These are phyloP conservation scores for Zeugodacus cucurbitae DNA, from an alignment of 1,140 invertebrate genomes.

Conservation along the genomic window DNA sequence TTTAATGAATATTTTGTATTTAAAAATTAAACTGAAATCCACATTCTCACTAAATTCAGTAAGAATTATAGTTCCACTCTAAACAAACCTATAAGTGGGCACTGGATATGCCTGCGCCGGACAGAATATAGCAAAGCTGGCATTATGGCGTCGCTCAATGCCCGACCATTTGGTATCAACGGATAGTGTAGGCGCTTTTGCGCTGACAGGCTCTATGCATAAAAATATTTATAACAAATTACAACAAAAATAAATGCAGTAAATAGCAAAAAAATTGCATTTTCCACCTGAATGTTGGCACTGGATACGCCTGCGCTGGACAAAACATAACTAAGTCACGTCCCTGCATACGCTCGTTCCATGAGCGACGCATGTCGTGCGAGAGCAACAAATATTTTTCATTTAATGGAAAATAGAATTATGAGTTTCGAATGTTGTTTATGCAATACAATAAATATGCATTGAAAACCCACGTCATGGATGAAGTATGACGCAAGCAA, in stretches of 20 bases:
- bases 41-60: neutral
- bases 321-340: constrained; percentile 68
- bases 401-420: constrained; percentile 48
- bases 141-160: constrained; percentile 68
- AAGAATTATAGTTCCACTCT: neutral
- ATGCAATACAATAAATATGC: neutral
- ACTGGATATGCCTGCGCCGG: constrained; percentile 77
- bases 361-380: constrained; percentile 73
- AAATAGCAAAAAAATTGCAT: neutral
- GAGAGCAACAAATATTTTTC: constrained; percentile 69
- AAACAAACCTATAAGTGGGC: constrained; percentile 73
- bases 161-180: constrained; percentile 75
- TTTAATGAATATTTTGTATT: too few relatives aligned
- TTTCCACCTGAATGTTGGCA: constrained; percentile 68
- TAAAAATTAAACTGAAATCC: too few relatives aligned
- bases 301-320: constrained; percentile 69
- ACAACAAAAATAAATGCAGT: neutral
- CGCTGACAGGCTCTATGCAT: constrained; percentile 75
- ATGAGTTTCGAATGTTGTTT: neutral
- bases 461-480: neutral
- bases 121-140: constrained; percentile 71
- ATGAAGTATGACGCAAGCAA: constrained; percentile 65
- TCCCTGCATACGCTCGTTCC: constrained; percentile 52
- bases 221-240: neutral
- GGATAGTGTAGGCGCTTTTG: constrained; percentile 76